Base-by-base conservation (phyloP, 2,113 vertebrate genomes). In the Pogona vitticeps region DNA sequence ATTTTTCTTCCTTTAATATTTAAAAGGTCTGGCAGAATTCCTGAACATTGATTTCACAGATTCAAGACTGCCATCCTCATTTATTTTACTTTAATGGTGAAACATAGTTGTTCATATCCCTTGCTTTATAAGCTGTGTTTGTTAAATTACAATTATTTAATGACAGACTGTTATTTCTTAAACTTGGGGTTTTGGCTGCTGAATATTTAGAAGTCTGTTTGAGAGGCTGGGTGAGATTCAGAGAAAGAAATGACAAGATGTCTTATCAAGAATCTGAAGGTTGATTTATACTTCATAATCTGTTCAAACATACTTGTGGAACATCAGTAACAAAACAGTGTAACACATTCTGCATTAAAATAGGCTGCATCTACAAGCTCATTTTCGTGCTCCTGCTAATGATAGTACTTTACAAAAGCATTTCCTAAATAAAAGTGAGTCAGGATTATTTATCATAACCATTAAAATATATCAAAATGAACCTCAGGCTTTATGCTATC, bases 71-170 rank as follows among this genome's bases (percentile, higher is more conserved):
- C 33, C 20, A 33, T 65, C 23, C 28, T 80, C 1, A 6, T 88
- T 82, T 71, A 2, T 88, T 87, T 71, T n/a, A 38, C 71, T 94
- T 91, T 86, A 86, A 52, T 3, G 21, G 5, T 63, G 36, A 71
- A 20, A 68, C 23, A 28, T 83, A 58, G 71, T 76, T 90, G 6
- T 68, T 87, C 40, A 89, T 88, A 38, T 80, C 84, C 1, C 23
- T 59, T 6, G 38, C 84, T 87, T 65, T 33, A 85, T 71, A 85
- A 86, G 58, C 76, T 56, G 15, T 0, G 0, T 38, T 83, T 68
- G 87, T 89, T 92, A 90, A 90, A 85, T 80, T 65, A 58, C 42
- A 91, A n/a, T 20, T 89, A 88, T 91, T 52, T 90, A 46, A 4
- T 82, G 6, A 20, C 73, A 63, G 33, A 40, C 59, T 71, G 6